Conservation (phyloP, 92 coral and sea anemone species). For the Bergia puertoricense region DNA sequence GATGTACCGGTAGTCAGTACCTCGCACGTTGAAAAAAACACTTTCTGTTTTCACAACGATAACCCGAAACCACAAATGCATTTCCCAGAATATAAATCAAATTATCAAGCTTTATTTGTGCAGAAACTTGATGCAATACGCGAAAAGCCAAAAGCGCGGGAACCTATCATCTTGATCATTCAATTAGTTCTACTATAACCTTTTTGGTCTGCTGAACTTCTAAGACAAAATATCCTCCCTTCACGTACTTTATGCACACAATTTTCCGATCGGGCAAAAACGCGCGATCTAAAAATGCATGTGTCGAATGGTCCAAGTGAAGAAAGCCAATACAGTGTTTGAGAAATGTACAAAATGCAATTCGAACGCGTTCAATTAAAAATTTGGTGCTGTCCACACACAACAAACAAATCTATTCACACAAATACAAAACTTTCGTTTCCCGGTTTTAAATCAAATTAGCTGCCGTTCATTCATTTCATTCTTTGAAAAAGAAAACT, state of each 20-base stretch:
- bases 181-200: neutral
- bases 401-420: slow-evolving; percentile 21
- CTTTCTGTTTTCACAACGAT: neutral
- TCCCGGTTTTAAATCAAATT: neutral
- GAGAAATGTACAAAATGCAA: slow-evolving; percentile 22
- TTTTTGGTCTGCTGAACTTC: slow-evolving; percentile 1
- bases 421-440: neutral
- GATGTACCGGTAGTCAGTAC: neutral
- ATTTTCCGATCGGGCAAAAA: neutral
- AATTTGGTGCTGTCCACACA: neutral
- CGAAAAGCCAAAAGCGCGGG: slow-evolving; percentile 23
- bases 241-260: slow-evolving; percentile 1
- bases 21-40: neutral
- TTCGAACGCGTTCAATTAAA: slow-evolving; percentile 12
- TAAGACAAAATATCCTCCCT: neutral
- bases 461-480: neutral
- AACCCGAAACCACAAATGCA: neutral
- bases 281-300: neutral
- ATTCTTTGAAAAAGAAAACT: neutral
- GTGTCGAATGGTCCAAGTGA: neutral
- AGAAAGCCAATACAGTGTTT: slow-evolving; percentile 20
- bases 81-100: no score
- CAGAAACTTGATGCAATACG: neutral
- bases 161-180: neutral
- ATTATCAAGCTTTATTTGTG: neutral